These are phyloP conservation scores for Andrena cerasifolii DNA, from an alignment of 1,140 invertebrate genomes.

Conservation along the genomic window DNA sequence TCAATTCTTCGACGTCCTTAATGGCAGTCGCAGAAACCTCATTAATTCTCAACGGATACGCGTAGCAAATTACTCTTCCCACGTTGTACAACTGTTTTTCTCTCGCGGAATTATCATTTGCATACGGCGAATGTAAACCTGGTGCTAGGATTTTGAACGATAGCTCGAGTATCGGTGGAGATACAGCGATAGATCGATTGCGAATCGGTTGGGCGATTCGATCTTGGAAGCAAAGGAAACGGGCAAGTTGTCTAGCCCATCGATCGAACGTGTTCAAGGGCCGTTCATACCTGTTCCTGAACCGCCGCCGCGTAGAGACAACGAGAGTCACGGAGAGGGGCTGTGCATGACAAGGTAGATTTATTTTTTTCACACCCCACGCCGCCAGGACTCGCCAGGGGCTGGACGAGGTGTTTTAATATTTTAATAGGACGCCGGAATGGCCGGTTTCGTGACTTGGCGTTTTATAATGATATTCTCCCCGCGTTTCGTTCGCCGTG, in stretches of 20 bases:
- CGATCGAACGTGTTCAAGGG: constrained; percentile 64
- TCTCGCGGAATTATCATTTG: neutral
- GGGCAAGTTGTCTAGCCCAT: constrained; percentile 58
- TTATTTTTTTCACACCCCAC: constrained; percentile 81
- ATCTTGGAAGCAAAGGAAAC: constrained; percentile 23
- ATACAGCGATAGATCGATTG: neutral
- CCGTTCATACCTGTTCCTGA: constrained; percentile 68
- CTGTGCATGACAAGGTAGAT: constrained; percentile 82
- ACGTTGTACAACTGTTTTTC: neutral
- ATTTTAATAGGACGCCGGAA: constrained; percentile 81
- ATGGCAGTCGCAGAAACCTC: neutral
- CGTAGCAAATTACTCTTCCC: neutral
- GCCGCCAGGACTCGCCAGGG: constrained; percentile 72
- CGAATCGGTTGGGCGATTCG: neutral
- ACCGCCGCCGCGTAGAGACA: constrained; percentile 70
- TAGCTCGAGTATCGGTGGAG: neutral
- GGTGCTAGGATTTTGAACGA: too few species aligned
- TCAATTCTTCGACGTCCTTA: neutral
- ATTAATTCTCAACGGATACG: neutral
- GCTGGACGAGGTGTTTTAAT: constrained; percentile 82
- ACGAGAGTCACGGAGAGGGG: constrained; percentile 71
- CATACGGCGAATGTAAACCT: neutral
- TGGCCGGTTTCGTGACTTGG: constrained; percentile 81
- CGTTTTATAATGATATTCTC: constrained; percentile 82
- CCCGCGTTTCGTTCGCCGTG: constrained; percentile 77